These are phyloP conservation scores for Troilus luridus DNA, from an alignment of 2,888 invertebrate genomes.

Conservation along the genomic window DNA sequence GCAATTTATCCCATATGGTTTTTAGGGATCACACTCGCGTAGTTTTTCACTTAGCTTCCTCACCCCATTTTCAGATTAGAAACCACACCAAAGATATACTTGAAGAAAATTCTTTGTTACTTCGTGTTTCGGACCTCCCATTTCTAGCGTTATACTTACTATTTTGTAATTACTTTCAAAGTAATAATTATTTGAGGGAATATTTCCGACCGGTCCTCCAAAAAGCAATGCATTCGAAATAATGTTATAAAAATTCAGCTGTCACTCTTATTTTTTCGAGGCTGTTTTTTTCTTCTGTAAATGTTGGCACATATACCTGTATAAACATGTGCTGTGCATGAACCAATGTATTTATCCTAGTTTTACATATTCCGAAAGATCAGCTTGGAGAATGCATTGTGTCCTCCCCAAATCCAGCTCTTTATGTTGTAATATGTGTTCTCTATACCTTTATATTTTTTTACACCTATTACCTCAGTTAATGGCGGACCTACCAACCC, in stretches of 20 bases:
- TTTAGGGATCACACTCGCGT: slow-evolving; percentile 64
- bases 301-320: slow-evolving; percentile 58
- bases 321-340: slow-evolving; percentile 60
- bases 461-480: slow-evolving; percentile 52
- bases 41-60: slow-evolving; percentile 64
- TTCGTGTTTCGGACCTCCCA: slow-evolving; percentile 49
- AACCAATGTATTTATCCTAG: slow-evolving; percentile 59
- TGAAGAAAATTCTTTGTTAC: slow-evolving; percentile 68
- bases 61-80: slow-evolving; percentile 60
- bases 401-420: slow-evolving; percentile 60
- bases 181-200: slow-evolving; percentile 48
- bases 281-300: slow-evolving; percentile 50
- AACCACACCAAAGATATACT: slow-evolving; percentile 62
- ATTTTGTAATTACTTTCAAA: neutral
- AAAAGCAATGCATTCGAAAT: slow-evolving; percentile 59
- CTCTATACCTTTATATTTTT: slow-evolving; percentile 53
- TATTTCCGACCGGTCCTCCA: slow-evolving; percentile 56
- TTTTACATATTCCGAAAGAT: slow-evolving; percentile 61
- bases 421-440: slow-evolving; percentile 64
- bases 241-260: slow-evolving; percentile 40
- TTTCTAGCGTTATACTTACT: neutral
- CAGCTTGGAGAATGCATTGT: slow-evolving; percentile 64
- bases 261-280: slow-evolving; percentile 38
- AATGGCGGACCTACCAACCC: slow-evolving; percentile 48
- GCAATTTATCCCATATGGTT: slow-evolving; percentile 61